These are phyloP conservation scores for Lasaia peninsularis DNA, from an alignment of 1,140 invertebrate genomes.

Conservation along the genomic window DNA sequence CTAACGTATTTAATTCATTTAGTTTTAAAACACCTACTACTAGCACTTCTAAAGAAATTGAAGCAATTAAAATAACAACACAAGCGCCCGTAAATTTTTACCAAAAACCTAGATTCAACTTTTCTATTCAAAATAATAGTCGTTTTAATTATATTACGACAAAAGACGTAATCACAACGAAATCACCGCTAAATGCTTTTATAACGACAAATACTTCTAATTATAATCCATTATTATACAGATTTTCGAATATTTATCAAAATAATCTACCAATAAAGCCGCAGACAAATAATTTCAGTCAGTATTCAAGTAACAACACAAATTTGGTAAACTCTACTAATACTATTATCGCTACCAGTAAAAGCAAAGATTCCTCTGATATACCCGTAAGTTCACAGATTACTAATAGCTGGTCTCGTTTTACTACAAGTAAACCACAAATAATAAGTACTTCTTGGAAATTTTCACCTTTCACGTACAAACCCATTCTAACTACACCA, in stretches of 20 bases:
- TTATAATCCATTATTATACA: no score
- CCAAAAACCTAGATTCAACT: not conserved
- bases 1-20: not conserved
- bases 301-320: not conserved
- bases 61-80: not conserved
- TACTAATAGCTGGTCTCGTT: not conserved
- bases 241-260: no score
- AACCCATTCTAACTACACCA: no score
- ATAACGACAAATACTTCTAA: no score
- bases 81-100: not conserved
- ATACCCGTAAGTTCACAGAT: not conserved
- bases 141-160: not conserved
- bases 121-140: not conserved
- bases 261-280: no score
- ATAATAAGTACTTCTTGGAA: not conserved
- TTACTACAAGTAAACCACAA: not conserved
- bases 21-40: not conserved
- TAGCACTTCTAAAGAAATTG: not conserved
- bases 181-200: no score
- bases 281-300: not conserved
- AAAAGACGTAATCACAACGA: no score
- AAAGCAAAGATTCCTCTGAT: not conserved
- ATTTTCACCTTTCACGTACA: not conserved
- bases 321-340: not conserved
- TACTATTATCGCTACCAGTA: not conserved